Evolutionary conservation across 2,888 invertebrate genomes (phyloP), one percentile per base, ranked within the genome.

Genomic region (Lysandra bellargus): DNA sequence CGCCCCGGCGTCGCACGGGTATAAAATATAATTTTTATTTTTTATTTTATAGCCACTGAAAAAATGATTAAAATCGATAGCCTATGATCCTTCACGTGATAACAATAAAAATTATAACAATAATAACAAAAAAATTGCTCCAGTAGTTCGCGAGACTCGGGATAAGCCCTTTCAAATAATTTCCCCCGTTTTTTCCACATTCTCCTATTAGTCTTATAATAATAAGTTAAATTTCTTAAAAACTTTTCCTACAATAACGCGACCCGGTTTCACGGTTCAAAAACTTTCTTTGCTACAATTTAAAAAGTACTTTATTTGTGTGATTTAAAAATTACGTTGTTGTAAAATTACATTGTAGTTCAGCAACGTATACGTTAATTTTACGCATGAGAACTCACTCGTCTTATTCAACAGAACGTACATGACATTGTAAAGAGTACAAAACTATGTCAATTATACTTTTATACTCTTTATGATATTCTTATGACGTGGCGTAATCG

Each of bases 351-450:
- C 69, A 23, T 69, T 69, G 69, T 69, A 69, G 69, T 69, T 69
- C 69, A 69, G 69, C 69, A 69, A 69, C 69, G 69, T 69, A 69
- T 69, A 69, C 69, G 33, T 37, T 69, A 69, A 69, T 69, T 69
- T 69, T 69, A 69, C 69, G 69, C 69, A 69, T 69, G 69, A 69
- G 69, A 69, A 69, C 69, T 30, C 33, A 33, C 69, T 37, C 69
- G 69, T 69, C 33, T 69, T 14, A 37, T 5, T 14, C 33, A 69
- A 69, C 69, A 69, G 64, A 64, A 69, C 33, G 69, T 6, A 69
- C 69, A 37, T 69, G 69, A 69, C 69, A 37, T 69, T 69, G 69
- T 69, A 69, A 33, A 69, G 69, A 33, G 33, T 69, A 69, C 33
- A 37, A 33, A 69, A 37, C 69, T 69, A 69, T 37, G 33, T 69